Conservation (phyloP, 2,113 vertebrate species). For the Tringa solitaria region DNA sequence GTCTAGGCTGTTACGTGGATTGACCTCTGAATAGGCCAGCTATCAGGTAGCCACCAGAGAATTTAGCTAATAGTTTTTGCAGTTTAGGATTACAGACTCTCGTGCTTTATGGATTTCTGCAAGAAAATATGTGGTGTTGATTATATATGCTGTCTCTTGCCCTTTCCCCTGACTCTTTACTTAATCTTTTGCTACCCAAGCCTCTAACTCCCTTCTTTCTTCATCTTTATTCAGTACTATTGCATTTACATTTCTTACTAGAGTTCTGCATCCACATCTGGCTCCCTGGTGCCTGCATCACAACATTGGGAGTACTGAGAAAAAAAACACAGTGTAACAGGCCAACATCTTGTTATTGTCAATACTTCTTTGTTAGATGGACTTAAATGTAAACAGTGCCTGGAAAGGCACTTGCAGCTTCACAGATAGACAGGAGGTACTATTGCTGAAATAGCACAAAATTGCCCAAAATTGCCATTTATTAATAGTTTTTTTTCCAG, state of each 20-base stretch:
- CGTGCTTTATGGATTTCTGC: not conserved
- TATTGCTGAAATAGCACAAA: not conserved
- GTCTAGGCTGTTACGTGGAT: not conserved
- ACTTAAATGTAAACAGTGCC: not conserved
- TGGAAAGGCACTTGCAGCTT: not conserved
- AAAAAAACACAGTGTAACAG: not conserved
- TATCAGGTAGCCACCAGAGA: not conserved
- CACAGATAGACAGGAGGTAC: not conserved
- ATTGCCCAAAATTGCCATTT: not conserved
- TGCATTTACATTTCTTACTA: not conserved
- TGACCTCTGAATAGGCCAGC: not conserved
- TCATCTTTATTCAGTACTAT: not conserved
- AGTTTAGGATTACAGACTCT: not conserved
- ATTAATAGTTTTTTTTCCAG: not conserved
- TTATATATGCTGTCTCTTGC: not conserved
- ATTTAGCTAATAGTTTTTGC: not conserved
- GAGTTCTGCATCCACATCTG: not conserved
- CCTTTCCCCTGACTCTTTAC: not conserved
- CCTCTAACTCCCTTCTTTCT: not conserved
- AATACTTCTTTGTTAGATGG: not conserved
- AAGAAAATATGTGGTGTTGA: not conserved
- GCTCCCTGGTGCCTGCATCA: not conserved
- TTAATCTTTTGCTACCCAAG: not conserved
- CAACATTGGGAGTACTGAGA: not conserved
- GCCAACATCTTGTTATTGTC: not conserved